Evolutionary conservation across 2,888 invertebrate genomes (phyloP), one percentile per base, ranked within the genome.

Genomic region (Myathropa florea): DNA sequence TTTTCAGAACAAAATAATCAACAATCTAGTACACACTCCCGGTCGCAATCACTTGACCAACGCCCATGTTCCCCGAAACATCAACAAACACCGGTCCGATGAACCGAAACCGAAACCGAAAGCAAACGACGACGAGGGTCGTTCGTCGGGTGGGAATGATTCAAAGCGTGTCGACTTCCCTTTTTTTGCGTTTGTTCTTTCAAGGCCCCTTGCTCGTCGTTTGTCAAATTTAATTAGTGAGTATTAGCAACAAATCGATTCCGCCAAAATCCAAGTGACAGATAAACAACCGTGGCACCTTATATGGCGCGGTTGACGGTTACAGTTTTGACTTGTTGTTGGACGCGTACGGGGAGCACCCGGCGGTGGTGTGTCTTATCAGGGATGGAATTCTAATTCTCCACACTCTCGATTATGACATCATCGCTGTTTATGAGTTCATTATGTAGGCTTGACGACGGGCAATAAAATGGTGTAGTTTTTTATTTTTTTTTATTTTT

Each of bases 361-460:
- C 18, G 7, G 46, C n/a, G 7, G 46, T 18, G 46, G 46, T 18
- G 46, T n/a, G 6, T 46, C 84, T 84, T 84, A 81, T 84, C 84
- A 61, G 39, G 75, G 30, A 64, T 84, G 33, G 71, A 80, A 80
- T 84, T 65, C 79, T 71, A 73, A 46, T 60, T 60, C 60, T n/a
- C 24, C n/a, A 26, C 36, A 83, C 75, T 83, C 80, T 75, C 28
- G 39, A 21, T 75, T 30, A 80, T 84, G 84, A 84, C 76, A 84
- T 84, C 80, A 84, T 80, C 76, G 33, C 67, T 73, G 65, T 72
- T 79, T 65, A 71, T 30, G 63, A 28, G 63, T 39, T 36, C 26
- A 60, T 39, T 39, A 14, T 12, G n/a, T 33, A 63, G 68, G 63
- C 63, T 53, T 78, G 55, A 18, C 57, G 30, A 61, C 59, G 60